Percentiles rank a stretch among this genome's conserved stretches.
These are phyloP conservation scores for Lipotes vexillifer DNA, from an alignment of 2,113 vertebrate species.

Conservation along the genomic window DNA sequence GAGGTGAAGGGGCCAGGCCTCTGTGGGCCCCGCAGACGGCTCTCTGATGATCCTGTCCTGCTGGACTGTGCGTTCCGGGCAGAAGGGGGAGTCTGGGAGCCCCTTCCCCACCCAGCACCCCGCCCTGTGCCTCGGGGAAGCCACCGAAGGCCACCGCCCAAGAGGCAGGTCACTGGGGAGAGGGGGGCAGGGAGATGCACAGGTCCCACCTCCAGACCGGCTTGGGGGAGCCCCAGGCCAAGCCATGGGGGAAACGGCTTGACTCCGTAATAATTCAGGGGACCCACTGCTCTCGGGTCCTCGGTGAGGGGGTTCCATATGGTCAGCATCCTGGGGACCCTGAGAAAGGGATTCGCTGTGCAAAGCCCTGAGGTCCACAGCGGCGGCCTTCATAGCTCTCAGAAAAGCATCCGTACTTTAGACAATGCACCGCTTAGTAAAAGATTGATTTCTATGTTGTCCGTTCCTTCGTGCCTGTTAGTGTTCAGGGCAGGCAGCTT, in stretches of 20 bases:
- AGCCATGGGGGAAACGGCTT: rapidly evolving
- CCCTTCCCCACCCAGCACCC: not conserved
- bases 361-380: not conserved
- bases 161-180: not conserved
- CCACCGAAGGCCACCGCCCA: rapidly evolving
- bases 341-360: rapidly evolving
- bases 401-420: rapidly evolving
- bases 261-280: rapidly evolving
- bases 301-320: rapidly evolving
- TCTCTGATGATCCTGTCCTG: not conserved
- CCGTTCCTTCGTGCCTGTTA: rapidly evolving
- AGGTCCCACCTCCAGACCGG: not conserved
- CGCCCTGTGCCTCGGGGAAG: rapidly evolving
- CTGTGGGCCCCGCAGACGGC: not conserved
- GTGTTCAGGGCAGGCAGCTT: rapidly evolving
- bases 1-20: not conserved
- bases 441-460: rapidly evolving
- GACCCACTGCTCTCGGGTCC: not conserved
- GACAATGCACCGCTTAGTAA: rapidly evolving
- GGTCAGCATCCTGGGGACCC: rapidly evolving
- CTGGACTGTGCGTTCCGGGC: constrained; percentile 32
- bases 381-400: rapidly evolving
- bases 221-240: not conserved
- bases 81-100: not conserved
- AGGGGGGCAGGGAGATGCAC: rapidly evolving